Conservation (phyloP, 2,888 invertebrate species). For the Xanthia icteritia region DNA sequence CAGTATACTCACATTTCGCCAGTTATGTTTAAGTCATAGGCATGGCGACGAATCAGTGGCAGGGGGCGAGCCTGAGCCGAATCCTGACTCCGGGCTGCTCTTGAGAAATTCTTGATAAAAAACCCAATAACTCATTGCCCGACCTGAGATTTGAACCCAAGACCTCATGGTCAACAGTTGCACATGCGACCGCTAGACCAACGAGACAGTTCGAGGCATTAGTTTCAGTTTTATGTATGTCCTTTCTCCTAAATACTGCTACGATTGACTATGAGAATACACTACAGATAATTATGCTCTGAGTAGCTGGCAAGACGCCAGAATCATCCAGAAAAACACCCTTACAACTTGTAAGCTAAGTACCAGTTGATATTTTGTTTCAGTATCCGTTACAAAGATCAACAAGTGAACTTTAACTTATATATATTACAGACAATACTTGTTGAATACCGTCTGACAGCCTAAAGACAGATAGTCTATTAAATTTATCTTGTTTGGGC, state of each 20-base stretch:
- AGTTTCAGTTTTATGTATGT: background rate
- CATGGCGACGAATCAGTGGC: no score
- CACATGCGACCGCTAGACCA: no score
- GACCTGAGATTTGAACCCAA: no score
- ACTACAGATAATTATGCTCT: background rate
- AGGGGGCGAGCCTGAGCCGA: no score
- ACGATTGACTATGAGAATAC: background rate
- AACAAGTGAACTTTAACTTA: slow-evolving; percentile 26
- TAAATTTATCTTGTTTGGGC: slow-evolving; percentile 10
- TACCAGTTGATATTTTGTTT: slow-evolving; percentile 3
- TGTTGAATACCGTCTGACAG: slow-evolving; percentile 34
- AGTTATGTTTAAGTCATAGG: no score
- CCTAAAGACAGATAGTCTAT: background rate
- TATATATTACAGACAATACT: slow-evolving; percentile 22
- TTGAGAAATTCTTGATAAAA: no score
- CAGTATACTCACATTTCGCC: no score
- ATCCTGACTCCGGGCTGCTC: no score
- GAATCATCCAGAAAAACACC: background rate
- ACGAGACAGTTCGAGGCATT: no score
- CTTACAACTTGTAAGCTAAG: background rate
- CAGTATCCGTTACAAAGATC: background rate
- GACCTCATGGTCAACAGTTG: no score
- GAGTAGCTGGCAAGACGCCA: background rate
- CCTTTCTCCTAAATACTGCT: background rate
- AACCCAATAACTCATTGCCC: no score